A percentile compares a stretch with the other conserved stretches of the same genome.
Conservation (phyloP, 2,797 vertebrate species). For the Sphenodon punctatus region DNA sequence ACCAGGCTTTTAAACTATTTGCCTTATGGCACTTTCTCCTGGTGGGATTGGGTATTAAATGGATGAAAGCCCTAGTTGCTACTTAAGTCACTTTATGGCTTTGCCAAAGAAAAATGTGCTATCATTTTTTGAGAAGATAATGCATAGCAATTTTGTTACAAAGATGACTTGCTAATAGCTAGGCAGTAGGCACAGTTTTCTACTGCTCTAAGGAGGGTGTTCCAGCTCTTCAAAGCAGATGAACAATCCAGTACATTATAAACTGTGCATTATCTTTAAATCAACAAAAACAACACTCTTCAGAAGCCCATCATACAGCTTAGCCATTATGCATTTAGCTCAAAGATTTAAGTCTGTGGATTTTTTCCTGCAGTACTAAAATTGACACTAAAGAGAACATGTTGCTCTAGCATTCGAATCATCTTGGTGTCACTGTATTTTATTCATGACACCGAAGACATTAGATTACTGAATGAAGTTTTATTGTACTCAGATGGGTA, state of each 20-base stretch:
- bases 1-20: conserved; percentile 35
- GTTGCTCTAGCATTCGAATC: neutral
- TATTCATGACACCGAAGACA: too few relatives aligned
- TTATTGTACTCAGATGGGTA: neutral
- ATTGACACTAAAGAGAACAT: neutral
- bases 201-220: neutral
- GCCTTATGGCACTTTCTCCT: conserved; percentile 25
- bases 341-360: neutral
- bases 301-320: neutral
- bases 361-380: neutral
- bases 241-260: neutral
- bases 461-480: too few relatives aligned
- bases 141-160: neutral
- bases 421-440: too few relatives aligned
- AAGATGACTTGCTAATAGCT: neutral
- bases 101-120: neutral
- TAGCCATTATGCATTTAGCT: neutral
- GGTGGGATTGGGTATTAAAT: neutral
- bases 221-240: conserved; percentile 1
- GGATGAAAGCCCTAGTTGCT: conserved; percentile 8
- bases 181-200: neutral
- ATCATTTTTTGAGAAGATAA: conserved; percentile 5
- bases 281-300: neutral
- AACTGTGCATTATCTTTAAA: neutral
- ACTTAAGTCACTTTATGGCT: conserved; percentile 18